Conservation (phyloP, 2,113 vertebrate species). For the Sylvia atricapilla region DNA sequence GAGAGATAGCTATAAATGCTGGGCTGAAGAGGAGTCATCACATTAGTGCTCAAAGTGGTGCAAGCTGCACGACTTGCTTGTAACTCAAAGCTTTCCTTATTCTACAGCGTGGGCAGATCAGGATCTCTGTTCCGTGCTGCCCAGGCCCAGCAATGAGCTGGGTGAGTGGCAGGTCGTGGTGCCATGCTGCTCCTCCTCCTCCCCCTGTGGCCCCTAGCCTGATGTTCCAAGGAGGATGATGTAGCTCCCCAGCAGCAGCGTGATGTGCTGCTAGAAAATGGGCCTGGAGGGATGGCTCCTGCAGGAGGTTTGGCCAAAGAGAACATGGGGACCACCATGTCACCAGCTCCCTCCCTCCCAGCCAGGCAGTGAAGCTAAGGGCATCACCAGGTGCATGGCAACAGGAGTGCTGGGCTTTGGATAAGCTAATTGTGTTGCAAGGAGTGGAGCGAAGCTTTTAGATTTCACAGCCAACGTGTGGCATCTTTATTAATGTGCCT, state of each 20-base stretch:
- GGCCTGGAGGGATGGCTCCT: background rate
- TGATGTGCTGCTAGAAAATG: accelerated
- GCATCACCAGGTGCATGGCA: background rate
- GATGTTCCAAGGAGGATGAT: too few species aligned
- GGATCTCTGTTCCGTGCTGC: background rate
- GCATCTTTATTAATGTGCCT: conserved; percentile 63
- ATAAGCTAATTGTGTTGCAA: conserved; percentile 39
- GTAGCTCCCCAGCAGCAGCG: background rate
- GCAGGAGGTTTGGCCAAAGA: background rate
- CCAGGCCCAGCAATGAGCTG: background rate
- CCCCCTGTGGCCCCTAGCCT: background rate
- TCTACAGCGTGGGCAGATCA: background rate
- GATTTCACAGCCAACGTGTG: conserved; percentile 22
- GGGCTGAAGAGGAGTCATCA: background rate
- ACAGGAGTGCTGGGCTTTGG: background rate
- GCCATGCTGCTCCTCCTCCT: background rate
- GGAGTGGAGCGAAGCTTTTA: background rate
- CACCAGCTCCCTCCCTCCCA: background rate
- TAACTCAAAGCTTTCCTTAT: conserved; percentile 24
- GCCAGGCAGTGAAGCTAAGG: background rate
- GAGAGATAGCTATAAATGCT: conserved; percentile 13
- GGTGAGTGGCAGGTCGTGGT: background rate
- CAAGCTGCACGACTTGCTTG: background rate
- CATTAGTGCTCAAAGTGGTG: background rate
- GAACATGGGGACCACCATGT: accelerated